Evolutionary conservation across 2,888 invertebrate species (phyloP), one percentile per base, ranked within the genome.

Genomic region (Osmoderma eremita): DNA sequence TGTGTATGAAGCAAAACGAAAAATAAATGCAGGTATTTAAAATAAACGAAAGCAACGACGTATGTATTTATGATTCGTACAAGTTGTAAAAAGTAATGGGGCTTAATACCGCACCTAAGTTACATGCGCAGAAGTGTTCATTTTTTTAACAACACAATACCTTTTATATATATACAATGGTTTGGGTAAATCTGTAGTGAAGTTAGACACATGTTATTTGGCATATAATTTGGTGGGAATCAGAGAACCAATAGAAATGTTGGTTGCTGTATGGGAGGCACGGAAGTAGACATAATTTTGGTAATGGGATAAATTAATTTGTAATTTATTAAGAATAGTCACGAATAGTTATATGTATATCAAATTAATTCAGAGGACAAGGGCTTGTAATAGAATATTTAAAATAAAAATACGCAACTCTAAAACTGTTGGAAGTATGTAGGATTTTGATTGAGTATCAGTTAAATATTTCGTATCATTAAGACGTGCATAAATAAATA

Each of bases 151-250:
- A n/a, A n/a, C n/a, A n/a, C n/a, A n/a, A n/a, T n/a, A n/a, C n/a
- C n/a, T n/a, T n/a, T n/a, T n/a, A n/a, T n/a, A n/a, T n/a, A n/a
- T n/a, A n/a, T n/a, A n/a, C n/a, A n/a, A n/a, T n/a, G n/a, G n/a
- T n/a, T n/a, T n/a, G n/a, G n/a, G n/a, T n/a, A n/a, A n/a, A n/a
- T n/a, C n/a, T 8, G 15, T 8, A 24, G 22, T 58, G 56, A 58
- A 58, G 42, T 58, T 58, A 42, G 56, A 24, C 12, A 24, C 56
- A 42, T 24, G n/a, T n/a, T n/a, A n/a, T n/a, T n/a, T n/a, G n/a
- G n/a, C n/a, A n/a, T n/a, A n/a, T n/a, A n/a, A n/a, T n/a, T n/a
- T n/a, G n/a, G 42, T 30, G 22, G 12, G 8, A n/a, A 54, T 1
- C n/a, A n/a, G 4, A 54, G 38, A 15, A 53, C 3, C 38, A 22